Conservation (phyloP, 2,797 vertebrate species). For the Vireo griseus region DNA sequence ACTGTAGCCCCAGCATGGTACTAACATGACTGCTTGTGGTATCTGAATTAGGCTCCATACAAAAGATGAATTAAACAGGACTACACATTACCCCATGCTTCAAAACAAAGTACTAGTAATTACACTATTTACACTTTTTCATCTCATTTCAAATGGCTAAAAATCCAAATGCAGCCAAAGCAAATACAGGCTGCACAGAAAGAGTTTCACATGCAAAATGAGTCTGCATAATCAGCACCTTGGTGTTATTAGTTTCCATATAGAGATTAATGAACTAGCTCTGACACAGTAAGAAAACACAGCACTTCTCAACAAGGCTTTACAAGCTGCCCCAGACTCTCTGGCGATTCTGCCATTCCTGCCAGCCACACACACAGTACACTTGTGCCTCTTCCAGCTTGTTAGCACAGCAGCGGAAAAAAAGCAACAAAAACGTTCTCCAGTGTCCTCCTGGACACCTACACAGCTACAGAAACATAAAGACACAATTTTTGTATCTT, state of each 20-base stretch:
- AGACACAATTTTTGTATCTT: background rate
- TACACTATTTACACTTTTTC: background rate
- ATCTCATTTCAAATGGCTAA: background rate
- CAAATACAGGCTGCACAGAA: background rate
- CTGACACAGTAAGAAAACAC: background rate
- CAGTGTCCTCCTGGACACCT: background rate
- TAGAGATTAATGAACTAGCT: background rate
- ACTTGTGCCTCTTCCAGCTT: background rate
- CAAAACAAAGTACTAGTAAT: background rate
- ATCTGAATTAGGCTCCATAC: background rate
- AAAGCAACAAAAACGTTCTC: background rate
- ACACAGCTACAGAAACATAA: background rate
- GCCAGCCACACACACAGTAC: background rate
- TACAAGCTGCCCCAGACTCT: background rate
- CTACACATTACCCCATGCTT: background rate
- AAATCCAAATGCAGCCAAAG: background rate
- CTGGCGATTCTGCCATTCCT: background rate
- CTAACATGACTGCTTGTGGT: accelerated
- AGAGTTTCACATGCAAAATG: background rate
- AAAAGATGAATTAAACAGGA: background rate
- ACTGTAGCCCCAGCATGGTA: background rate
- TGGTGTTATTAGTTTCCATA: background rate
- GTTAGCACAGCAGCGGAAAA: background rate
- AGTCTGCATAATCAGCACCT: background rate
- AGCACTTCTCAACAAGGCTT: background rate